phyloP scores from a whole-genome alignment of 2,113 vertebrate species.

The Zootoca vivipara region DNA sequence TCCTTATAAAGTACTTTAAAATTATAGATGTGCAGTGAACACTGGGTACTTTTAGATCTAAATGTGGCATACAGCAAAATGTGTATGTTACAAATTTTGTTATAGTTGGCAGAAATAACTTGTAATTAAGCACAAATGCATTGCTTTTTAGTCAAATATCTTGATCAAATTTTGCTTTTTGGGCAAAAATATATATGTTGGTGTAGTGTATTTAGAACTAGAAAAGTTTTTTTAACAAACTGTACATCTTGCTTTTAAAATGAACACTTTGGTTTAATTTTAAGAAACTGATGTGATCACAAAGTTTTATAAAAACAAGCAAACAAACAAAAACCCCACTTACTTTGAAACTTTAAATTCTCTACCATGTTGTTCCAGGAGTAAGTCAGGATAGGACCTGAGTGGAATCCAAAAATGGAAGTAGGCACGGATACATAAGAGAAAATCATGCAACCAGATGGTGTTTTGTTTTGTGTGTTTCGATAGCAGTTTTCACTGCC shows the following conservation, averaged over 20 bases:
- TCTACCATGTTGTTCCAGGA: not conserved
- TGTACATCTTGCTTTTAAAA: not conserved
- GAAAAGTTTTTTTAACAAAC: not conserved
- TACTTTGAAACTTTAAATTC: not conserved
- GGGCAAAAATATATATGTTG: constrained; percentile 7
- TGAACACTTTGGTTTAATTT: not conserved
- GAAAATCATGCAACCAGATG: not conserved
- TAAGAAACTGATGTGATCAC: not conserved
- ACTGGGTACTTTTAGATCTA: constrained; percentile 50
- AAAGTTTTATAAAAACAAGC: not conserved
- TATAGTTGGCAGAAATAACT: constrained; percentile 35
- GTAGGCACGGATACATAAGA: not conserved
- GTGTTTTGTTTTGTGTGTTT: not conserved
- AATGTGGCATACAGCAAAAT: constrained; percentile 50
- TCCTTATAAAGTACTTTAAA: constrained; percentile 71
- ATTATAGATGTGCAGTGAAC: constrained; percentile 60
- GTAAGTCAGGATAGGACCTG: not conserved
- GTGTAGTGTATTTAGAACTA: not conserved
- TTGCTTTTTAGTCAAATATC: not conserved
- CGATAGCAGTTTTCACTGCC: not conserved
- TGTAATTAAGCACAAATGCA: constrained; percentile 18
- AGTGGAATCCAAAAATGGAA: not conserved
- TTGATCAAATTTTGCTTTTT: not conserved
- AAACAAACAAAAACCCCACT: not conserved
- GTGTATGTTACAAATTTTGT: constrained; percentile 51